phyloP scores from a whole-genome alignment of 2,113 vertebrate species.

The Phyllostomus hastatus region DNA sequence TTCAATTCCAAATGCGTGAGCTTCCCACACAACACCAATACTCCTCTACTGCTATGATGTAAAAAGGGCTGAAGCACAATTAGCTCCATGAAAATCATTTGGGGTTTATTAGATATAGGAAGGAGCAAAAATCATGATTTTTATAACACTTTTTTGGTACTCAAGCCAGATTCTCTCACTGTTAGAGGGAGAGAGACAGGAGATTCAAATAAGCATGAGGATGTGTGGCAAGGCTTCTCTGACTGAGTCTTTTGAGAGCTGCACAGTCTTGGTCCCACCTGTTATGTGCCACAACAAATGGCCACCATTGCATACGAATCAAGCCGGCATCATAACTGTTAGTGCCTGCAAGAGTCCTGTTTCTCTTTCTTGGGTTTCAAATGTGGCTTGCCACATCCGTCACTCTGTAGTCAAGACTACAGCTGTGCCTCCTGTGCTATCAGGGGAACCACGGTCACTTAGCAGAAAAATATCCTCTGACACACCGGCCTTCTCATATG shows the following conservation, averaged over 20 bases:
- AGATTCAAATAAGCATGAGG: not conserved
- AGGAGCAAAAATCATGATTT: not conserved
- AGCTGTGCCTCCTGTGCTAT: fast-evolving
- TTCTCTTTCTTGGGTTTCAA: not conserved
- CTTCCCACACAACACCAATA: too few species aligned
- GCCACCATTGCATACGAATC: not conserved
- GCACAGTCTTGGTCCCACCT: not conserved
- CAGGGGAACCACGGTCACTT: not conserved
- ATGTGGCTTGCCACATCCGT: not conserved
- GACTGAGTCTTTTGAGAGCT: not conserved
- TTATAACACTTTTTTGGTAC: not conserved
- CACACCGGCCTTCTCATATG: not conserved
- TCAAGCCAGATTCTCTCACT: not conserved
- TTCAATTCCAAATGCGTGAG: not conserved
- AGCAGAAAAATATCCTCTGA: not conserved
- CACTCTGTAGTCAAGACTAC: too few species aligned
- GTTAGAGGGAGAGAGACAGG: not conserved
- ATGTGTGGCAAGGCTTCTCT: not conserved
- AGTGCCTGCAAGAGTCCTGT: not conserved
- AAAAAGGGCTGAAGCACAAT: not conserved
- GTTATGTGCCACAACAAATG: not conserved
- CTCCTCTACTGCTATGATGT: not conserved
- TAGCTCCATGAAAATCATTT: not conserved
- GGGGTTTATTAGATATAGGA: not conserved
- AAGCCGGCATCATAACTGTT: not conserved